These are phyloP conservation scores for Protophormia terraenovae DNA, from an alignment of 2,888 invertebrate species.

Conservation along the genomic window DNA sequence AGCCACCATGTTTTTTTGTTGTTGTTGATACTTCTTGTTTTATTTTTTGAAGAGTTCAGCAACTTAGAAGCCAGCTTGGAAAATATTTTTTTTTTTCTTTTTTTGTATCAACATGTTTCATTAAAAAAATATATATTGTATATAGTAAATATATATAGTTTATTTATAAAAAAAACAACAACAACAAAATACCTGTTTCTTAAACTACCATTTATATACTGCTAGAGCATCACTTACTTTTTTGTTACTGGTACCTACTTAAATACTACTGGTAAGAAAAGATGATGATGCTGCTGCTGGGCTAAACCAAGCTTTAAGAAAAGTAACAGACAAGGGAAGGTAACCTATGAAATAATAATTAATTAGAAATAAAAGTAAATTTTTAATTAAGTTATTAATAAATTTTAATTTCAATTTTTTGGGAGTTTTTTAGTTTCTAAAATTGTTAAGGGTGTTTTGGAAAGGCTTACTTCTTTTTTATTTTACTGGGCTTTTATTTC, in stretches of 20 bases:
- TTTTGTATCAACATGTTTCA: slow-evolving; percentile 60
- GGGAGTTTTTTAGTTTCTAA: not conserved
- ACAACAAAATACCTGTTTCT: slow-evolving; percentile 61
- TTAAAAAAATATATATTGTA: slow-evolving; percentile 33
- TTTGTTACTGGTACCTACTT: not conserved
- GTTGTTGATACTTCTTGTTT: not conserved
- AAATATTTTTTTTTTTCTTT: not conserved
- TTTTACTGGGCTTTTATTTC: slow-evolving; percentile 33
- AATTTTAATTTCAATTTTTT: not conserved
- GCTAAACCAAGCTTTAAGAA: not conserved
- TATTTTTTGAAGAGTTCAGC: slow-evolving; percentile 36
- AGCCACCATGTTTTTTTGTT: slow-evolving; percentile 52
- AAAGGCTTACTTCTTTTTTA: slow-evolving; percentile 5
- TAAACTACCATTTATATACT: slow-evolving; percentile 58
- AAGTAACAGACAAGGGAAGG: not conserved
- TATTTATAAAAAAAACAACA: not conserved
- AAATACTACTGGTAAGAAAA: slow-evolving; percentile 35
- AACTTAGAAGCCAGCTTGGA: slow-evolving; percentile 44
- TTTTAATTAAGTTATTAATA: no score
- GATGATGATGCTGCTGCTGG: slow-evolving; percentile 52
- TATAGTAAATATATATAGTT: not conserved
- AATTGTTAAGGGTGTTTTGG: not conserved
- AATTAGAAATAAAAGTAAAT: no score
- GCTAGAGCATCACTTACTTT: slow-evolving; percentile 15
- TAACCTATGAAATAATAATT: not conserved